phyloP scores from a whole-genome alignment of 2,797 vertebrate species.

The Chelon auratus region DNA sequence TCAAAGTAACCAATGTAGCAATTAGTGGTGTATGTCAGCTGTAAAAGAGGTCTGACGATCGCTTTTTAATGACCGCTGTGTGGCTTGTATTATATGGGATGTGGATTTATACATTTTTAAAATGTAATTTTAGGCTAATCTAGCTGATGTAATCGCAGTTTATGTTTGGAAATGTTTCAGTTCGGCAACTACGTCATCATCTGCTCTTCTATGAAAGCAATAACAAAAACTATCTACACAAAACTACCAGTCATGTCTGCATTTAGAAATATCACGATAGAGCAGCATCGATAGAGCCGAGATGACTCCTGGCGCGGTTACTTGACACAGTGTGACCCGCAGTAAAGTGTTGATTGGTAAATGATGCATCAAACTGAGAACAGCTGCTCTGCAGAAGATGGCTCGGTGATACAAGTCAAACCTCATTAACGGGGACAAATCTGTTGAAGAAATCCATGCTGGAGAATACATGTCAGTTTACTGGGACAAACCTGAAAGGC shows the following conservation, averaged over 20 bases:
- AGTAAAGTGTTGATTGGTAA: not conserved
- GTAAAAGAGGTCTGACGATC: conserved; percentile 42
- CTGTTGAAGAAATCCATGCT: not conserved
- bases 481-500: not conserved
- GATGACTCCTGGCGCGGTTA: too few relatives aligned
- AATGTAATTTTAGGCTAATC: conserved; percentile 7
- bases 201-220: conserved; percentile 14
- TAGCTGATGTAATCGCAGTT: conserved; percentile 3
- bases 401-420: conserved; percentile 2
- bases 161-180: not conserved
- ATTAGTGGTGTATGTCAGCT: conserved; percentile 50
- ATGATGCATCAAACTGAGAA: conserved; percentile 2
- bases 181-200: not conserved
- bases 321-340: too few relatives aligned
- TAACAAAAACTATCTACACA: not conserved
- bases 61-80: conserved; percentile 40
- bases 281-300: too few relatives aligned
- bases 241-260: not conserved
- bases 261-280: too few relatives aligned
- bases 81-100: conserved; percentile 8
- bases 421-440: conserved; percentile 11
- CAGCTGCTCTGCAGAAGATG: not conserved
- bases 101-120: conserved; percentile 23
- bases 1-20: conserved; percentile 10
- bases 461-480: not conserved